These are phyloP conservation scores for Cromileptes altivelis DNA, from an alignment of 2,113 vertebrate species.

Conservation along the genomic window DNA sequence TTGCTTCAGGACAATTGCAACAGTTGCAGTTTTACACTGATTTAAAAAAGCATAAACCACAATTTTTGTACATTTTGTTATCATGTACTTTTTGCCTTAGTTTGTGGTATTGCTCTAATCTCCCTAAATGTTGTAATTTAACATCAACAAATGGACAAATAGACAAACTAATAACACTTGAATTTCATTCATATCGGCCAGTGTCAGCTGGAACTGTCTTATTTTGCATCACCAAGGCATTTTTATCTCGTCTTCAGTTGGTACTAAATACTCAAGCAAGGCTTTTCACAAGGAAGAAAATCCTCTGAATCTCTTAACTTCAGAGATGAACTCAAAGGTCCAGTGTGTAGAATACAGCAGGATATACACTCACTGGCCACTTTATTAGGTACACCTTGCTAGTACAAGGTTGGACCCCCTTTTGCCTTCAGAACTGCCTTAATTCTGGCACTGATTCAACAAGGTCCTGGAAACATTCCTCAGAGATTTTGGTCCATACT, in stretches of 20 bases:
- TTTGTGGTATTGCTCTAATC: conserved; percentile 9
- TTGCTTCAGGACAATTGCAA: conserved; percentile 14
- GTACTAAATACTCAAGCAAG: background rate
- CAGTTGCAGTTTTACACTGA: conserved; percentile 30
- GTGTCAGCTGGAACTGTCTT: conserved; percentile 6
- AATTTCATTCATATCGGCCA: background rate
- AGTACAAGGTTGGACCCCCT: no score
- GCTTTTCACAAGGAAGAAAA: background rate
- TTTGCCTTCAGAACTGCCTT: no score
- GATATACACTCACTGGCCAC: no score
- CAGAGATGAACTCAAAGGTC: background rate
- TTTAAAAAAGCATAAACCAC: conserved; percentile 15
- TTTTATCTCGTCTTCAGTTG: conserved; percentile 3
- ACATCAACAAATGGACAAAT: background rate
- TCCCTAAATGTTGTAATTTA: conserved; percentile 11
- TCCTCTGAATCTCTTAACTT: background rate
- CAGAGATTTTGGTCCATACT: no score
- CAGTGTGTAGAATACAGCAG: no score
- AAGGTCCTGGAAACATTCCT: no score
- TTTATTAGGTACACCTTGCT: no score
- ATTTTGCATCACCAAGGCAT: background rate
- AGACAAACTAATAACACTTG: conserved; percentile 1
- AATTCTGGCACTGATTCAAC: no score
- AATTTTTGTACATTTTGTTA: background rate
- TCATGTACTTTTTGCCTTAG: background rate